Evolutionary conservation across 2,797 vertebrate species (phyloP).

Genomic region (Trachops cirrhosus): DNA sequence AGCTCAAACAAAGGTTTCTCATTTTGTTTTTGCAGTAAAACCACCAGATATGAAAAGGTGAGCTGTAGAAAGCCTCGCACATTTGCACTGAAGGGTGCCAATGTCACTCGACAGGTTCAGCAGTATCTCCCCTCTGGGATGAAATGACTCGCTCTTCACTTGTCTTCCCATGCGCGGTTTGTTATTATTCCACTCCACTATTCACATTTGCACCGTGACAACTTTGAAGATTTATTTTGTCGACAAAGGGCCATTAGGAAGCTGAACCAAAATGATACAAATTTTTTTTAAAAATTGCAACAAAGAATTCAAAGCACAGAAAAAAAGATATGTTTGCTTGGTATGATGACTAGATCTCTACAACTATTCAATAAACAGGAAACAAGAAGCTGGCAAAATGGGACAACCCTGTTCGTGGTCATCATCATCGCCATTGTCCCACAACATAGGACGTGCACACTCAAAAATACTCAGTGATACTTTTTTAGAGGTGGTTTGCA

Average conservation of each 20-base stretch:
- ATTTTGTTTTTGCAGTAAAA: background rate
- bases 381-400: background rate
- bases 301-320: background rate
- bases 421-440: background rate
- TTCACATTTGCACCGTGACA: background rate
- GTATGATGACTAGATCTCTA: background rate
- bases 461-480: background rate
- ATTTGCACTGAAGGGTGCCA: background rate
- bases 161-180: background rate
- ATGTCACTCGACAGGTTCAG: background rate
- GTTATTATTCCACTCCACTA: background rate
- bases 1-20: constrained; percentile 38
- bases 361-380: background rate
- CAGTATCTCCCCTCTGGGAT: background rate
- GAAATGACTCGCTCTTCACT: background rate
- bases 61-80: background rate
- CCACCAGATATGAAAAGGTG: background rate
- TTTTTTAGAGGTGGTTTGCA: background rate
- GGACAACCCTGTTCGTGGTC: background rate
- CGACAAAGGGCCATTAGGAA: background rate
- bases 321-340: background rate
- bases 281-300: background rate
- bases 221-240: background rate
- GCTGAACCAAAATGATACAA: background rate
- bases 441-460: background rate